phyloP scores from a whole-genome alignment of 2,888 invertebrate genomes.

The Hydropsyche betteni region DNA sequence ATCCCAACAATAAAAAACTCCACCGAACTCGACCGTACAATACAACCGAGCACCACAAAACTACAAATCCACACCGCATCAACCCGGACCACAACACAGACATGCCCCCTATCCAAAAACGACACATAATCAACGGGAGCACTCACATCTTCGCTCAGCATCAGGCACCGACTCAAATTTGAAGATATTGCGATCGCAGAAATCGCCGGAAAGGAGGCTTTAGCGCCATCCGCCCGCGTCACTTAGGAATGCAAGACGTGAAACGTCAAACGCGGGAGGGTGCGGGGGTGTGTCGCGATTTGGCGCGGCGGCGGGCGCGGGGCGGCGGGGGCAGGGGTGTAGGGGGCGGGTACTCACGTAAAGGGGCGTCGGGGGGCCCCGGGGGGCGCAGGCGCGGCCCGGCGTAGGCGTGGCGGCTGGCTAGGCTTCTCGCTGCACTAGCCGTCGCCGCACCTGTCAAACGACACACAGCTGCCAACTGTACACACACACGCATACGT shows the following conservation, averaged over 20 bases:
- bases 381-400: constrained; percentile 10
- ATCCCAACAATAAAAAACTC: no score
- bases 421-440: no score
- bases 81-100: no score
- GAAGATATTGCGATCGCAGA: neutral
- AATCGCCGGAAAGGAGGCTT: neutral
- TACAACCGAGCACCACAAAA: no score
- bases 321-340: neutral
- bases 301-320: constrained; percentile 13
- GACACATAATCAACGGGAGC: no score
- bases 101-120: no score
- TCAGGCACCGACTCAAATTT: no score
- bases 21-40: no score
- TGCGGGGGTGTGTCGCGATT: neutral
- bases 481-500: neutral
- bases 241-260: neutral
- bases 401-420: constrained; percentile 9
- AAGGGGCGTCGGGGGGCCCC: neutral
- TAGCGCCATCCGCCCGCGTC: neutral
- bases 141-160: no score
- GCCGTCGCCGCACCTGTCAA: constrained; percentile 5
- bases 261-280: neutral
- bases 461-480: neutral
- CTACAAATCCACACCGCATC: no score
- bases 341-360: no score